Base-by-base conservation (phyloP, 2,888 invertebrate genomes). In the Zygothrica quintamaculata region DNA sequence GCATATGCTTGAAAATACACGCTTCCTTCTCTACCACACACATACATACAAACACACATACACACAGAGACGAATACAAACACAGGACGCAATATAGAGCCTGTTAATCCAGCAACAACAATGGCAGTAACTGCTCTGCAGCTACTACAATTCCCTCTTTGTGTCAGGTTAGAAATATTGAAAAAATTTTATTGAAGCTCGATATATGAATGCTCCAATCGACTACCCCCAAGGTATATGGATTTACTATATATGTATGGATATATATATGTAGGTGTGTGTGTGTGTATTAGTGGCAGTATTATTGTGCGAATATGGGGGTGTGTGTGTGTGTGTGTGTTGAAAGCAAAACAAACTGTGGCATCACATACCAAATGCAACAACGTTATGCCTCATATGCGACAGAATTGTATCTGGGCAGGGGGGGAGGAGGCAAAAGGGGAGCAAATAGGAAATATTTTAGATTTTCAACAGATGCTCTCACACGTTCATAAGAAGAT, bases 151-250 rank as follows among this genome's bases (percentile, higher is more conserved):
- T 51, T 48, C 52, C 46, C 51, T 44, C 50, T 36, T 48, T 62
- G 44, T 48, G 62, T 31, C 61, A 62, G 62, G 74, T 73, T 77
- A 71, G 71, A 87, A 87, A 82, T 84, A 80, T 86, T 84, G 87
- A 79, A 86, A 72, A 67, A 26, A 61, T 76, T 74, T 72, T 87
- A 69, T 84, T 77, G 73, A 62, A 65, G 64, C 58, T 67, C 70
- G 66, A 74, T 74, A 76, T 74, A 75, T 79, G 74, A 65, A 75
- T 68, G 60, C 71, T 52, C 65, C 56, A 51, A 66, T 64, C 48
- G 57, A 43, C 47, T 48, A 40, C 52, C 34, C 58, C 46, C 7
- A 16, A 18, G 29, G 9, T 31, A 46, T 37, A 47, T 43, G 64
- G 42, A 34, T 55, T 55, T 31, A 43, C 60, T 44, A 48, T 18